A percentile compares a stretch with the other conserved stretches of the same genome.
phyloP scores from a whole-genome alignment of 1,140 invertebrate species.

The Drosophila tani region DNA sequence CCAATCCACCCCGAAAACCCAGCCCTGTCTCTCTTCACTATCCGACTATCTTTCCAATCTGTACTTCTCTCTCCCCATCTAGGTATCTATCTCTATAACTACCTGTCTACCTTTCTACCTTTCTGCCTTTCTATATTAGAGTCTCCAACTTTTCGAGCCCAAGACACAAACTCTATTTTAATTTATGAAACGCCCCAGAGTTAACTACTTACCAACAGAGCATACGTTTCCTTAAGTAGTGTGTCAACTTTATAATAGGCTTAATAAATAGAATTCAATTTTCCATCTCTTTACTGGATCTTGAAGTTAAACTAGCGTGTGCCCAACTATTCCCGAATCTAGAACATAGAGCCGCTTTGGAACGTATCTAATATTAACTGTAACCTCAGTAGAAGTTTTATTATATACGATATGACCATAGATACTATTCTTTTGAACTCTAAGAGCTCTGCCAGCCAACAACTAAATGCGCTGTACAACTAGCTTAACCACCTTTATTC shows the following conservation, averaged over 20 bases:
- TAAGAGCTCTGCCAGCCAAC: conserved; percentile 81
- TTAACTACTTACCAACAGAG: conserved; percentile 49
- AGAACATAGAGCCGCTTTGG: conserved; percentile 63
- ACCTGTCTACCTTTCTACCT: conserved; percentile 14
- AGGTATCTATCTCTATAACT: conserved; percentile 15
- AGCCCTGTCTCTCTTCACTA: conserved; percentile 27
- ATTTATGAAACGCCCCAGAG: conserved; percentile 46
- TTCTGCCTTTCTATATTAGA: conserved; percentile 30
- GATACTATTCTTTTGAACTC: conserved; percentile 75
- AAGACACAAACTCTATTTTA: conserved; percentile 67
- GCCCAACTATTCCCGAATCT: conserved; percentile 40
- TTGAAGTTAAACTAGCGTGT: conserved; percentile 58
- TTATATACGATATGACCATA: conserved; percentile 58
- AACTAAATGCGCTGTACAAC: conserved; percentile 81
- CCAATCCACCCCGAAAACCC: conserved; percentile 23
- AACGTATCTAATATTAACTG: conserved; percentile 46
- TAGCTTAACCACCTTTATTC: conserved; percentile 77
- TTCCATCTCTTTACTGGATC: conserved; percentile 47
- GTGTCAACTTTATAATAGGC: conserved; percentile 68
- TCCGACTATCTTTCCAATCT: conserved; percentile 55
- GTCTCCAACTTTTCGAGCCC: conserved; percentile 43
- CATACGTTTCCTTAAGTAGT: conserved; percentile 68
- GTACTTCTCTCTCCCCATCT: conserved; percentile 38
- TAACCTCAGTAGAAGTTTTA: conserved; percentile 61
- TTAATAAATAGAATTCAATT: conserved; percentile 52